Percentiles rank a stretch among this genome's conserved stretches.
phyloP scores from a whole-genome alignment of 2,888 invertebrate species.

The Caenorhabditis panamensis region DNA sequence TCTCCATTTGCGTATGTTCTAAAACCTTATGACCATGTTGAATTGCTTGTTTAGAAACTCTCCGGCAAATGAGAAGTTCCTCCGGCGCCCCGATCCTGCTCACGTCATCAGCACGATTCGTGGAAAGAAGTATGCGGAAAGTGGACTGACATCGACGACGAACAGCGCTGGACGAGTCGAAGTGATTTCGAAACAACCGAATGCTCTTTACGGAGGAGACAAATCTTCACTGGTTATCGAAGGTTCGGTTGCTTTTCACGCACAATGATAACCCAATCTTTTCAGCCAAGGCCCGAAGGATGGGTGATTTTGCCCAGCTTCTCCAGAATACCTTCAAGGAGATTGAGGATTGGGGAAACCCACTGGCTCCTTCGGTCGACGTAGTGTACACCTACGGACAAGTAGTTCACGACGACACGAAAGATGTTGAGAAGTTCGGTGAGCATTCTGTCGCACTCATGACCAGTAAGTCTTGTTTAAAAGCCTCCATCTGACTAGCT shows the following conservation, averaged over 20 bases:
- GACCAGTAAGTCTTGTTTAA: conserved; percentile 26
- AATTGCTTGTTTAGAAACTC: conserved; percentile 21
- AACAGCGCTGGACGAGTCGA: conserved; percentile 19
- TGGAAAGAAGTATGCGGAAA: conserved; percentile 47
- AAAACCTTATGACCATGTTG: not conserved
- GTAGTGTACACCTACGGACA: conserved; percentile 62
- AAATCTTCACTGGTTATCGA: conserved; percentile 55
- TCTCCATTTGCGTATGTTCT: conserved; percentile 35
- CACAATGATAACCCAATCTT: too few relatives aligned
- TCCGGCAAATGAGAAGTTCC: conserved; percentile 47
- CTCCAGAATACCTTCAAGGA: conserved; percentile 27
- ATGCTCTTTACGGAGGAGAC: conserved; percentile 38
- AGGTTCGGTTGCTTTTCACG: conserved; percentile 27
- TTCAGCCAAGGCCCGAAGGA: conserved; percentile 42
- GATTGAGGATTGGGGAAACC: conserved; percentile 59
- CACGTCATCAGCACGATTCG: conserved; percentile 14
- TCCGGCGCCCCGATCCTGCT: conserved; percentile 26
- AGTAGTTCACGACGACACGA: conserved; percentile 52
- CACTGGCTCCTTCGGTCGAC: conserved; percentile 41
- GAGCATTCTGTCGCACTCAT: conserved; percentile 55
- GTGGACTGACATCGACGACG: conserved; percentile 8
- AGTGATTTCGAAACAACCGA: conserved; percentile 47
- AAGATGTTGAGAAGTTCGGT: conserved; percentile 48
- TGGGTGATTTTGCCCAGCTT: conserved; percentile 20
- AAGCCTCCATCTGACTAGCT: not conserved